Evolutionary conservation across 2,888 invertebrate species (phyloP), one percentile per base, ranked within the genome.

Genomic region (Drosophila borborema): DNA sequence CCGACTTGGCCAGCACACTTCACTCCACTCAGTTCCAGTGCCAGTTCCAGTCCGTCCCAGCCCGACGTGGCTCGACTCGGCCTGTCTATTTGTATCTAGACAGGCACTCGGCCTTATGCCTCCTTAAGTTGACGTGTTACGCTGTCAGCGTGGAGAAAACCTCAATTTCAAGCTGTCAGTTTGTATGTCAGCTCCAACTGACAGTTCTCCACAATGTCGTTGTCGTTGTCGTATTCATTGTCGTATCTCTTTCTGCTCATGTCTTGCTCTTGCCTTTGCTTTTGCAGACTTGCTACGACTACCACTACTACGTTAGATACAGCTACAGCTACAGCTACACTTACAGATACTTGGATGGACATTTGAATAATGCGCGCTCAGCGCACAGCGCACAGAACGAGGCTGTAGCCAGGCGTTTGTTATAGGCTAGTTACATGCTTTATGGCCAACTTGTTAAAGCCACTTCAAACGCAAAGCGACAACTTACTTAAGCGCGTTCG

Each of bases 131-230:
- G 86, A 90, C 89, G 89, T 87, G 86, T 82, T 86, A 90, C 89
- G 90, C 90, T 90, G 90, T 87, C 86, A 88, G 90, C 86, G 77
- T 83, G 80, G 86, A 90, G 86, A 90, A 90, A 87, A 91, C 91
- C 92, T 91, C 91, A 91, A 91, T 91, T 91, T 91, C 86, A 90
- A 91, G 89, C 91, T 91, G 91, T 91, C 91, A 91, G 91, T 91
- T 91, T 88, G 90, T 90, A 81, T 91, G 91, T 91, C 91, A 91
- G 92, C 91, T 89, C 86, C 86, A 91, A 91, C 91, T 91, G 92
- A 90, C 91, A 91, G 91, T 90, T 89, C 87, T 89, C 89, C 87
- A 85, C 81, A 80, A 81, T 77, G 77, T 79, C 72, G 80, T 71
- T 77, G 77, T 79, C 72, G 80, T 71, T 73, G 80, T 80, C 69